These are phyloP conservation scores for Trilocha varians DNA, from an alignment of 2,888 invertebrate genomes.

Conservation along the genomic window DNA sequence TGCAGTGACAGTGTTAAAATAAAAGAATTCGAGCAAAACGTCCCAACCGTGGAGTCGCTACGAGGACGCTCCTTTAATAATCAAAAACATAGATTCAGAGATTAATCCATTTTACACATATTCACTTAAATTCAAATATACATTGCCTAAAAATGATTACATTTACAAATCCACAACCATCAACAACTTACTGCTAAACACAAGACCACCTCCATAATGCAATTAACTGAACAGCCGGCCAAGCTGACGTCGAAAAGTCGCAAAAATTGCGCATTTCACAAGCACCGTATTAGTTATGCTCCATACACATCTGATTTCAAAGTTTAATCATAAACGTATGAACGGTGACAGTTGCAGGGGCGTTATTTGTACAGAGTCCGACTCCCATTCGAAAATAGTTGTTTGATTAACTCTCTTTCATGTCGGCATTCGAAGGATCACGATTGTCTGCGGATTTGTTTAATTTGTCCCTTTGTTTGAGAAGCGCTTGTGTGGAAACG, in stretches of 20 bases:
- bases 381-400: slow-evolving; percentile 40
- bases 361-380: slow-evolving; percentile 43
- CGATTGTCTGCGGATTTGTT: slow-evolving; percentile 68
- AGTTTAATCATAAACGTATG: slow-evolving; percentile 62
- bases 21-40: too few relatives aligned
- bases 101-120: too few relatives aligned
- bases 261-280: slow-evolving; percentile 54
- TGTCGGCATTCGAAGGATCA: slow-evolving; percentile 51
- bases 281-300: slow-evolving; percentile 45
- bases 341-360: slow-evolving; percentile 56
- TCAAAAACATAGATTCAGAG: too few relatives aligned
- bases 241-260: slow-evolving; percentile 36
- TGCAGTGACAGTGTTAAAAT: too few relatives aligned
- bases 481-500: slow-evolving; percentile 59
- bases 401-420: slow-evolving; percentile 72
- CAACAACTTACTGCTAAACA: background rate
- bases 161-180: too few relatives aligned
- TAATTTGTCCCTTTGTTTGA: slow-evolving; percentile 71
- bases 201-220: slow-evolving; percentile 2
- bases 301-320: slow-evolving; percentile 20
- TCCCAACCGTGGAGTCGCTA: too few relatives aligned
- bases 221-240: slow-evolving; percentile 38
- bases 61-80: too few relatives aligned
- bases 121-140: too few relatives aligned
- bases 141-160: too few relatives aligned